phyloP scores from a whole-genome alignment of 2,888 invertebrate genomes.

The Torymus auratus region DNA sequence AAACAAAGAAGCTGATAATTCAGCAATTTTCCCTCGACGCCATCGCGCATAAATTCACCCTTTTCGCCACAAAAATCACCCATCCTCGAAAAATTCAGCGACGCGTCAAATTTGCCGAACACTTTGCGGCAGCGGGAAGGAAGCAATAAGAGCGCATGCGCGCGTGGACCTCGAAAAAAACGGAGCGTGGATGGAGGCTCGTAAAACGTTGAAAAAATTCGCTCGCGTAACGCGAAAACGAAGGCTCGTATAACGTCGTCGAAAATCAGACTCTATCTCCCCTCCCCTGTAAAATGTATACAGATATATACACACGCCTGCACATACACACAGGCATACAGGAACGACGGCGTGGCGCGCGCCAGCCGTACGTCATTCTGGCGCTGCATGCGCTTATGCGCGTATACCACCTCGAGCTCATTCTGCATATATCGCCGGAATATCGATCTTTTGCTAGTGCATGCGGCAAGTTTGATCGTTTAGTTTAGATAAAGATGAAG shows the following conservation, averaged over 20 bases:
- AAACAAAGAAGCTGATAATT: no score
- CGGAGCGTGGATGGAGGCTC: conserved; percentile 8
- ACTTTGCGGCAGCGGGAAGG: conserved; percentile 9
- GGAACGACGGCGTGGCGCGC: no score
- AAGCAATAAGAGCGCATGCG: conserved; percentile 1
- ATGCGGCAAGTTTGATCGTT: no score
- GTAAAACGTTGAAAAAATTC: conserved; percentile 37
- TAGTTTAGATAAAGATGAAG: no score
- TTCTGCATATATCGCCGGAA: no score
- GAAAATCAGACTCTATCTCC: conserved; percentile 47
- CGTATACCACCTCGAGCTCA: no score
- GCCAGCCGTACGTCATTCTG: no score
- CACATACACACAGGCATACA: no score
- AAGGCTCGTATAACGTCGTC: conserved; percentile 20
- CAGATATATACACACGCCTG: not conserved
- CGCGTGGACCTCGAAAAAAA: not conserved
- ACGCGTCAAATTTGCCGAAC: conserved; percentile 29
- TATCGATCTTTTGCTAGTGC: no score
- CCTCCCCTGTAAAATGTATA: conserved; percentile 7
- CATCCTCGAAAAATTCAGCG: conserved; percentile 21
- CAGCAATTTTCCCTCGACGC: no score
- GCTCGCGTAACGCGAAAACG: conserved; percentile 23
- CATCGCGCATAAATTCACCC: no score
- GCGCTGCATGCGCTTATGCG: no score
- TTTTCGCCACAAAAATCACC: not conserved